These are phyloP conservation scores for Oncorhynchus keta DNA, from an alignment of 2,113 vertebrate genomes.

Conservation along the genomic window DNA sequence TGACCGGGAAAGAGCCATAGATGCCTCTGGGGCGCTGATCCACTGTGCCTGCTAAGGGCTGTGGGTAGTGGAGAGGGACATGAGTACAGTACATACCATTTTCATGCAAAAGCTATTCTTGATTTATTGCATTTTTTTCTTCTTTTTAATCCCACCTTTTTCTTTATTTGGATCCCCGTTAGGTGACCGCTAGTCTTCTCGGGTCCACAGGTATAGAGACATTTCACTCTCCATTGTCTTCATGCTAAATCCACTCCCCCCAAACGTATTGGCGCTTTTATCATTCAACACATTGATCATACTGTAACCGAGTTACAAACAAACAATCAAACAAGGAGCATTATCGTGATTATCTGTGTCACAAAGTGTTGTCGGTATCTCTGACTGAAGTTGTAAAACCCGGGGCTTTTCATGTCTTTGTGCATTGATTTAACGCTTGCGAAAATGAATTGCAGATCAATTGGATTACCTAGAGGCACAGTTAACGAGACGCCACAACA, in stretches of 20 bases:
- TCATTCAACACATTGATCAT: constrained; percentile 66
- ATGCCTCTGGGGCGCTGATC: no score
- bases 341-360: constrained; percentile 73
- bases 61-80: no score
- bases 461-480: constrained; percentile 75
- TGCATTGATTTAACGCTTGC: constrained; percentile 76
- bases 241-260: constrained; percentile 71
- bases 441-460: constrained; percentile 82
- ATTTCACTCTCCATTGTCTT: constrained; percentile 61
- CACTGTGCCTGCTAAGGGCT: no score
- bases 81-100: no score
- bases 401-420: constrained; percentile 74
- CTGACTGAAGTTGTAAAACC: constrained; percentile 71
- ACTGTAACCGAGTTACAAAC: constrained; percentile 62
- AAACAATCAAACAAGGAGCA: constrained; percentile 61
- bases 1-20: not conserved
- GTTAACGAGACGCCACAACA: constrained; percentile 74
- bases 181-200: no score
- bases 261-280: constrained; percentile 26
- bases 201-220: no score
- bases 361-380: constrained; percentile 77
- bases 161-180: no score
- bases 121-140: no score
- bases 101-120: no score
- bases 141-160: no score